A percentile compares a stretch with the other conserved stretches of the same genome.
These are phyloP conservation scores for Neogobius melanostomus DNA, from an alignment of 2,113 vertebrate genomes.

Conservation along the genomic window DNA sequence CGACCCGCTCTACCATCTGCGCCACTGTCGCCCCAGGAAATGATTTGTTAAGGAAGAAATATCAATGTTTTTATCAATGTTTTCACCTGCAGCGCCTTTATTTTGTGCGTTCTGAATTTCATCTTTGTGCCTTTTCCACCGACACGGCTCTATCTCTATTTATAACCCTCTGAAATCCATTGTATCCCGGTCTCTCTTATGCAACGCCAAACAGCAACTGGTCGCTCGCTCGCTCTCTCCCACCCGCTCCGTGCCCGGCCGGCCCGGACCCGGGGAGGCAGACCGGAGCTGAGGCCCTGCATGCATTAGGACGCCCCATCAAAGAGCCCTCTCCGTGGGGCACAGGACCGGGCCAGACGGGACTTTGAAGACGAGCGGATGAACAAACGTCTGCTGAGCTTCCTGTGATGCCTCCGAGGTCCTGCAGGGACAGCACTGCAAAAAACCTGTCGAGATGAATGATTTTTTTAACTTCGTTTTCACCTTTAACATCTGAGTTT, in stretches of 20 bases:
- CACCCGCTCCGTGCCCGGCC: constrained; percentile 28
- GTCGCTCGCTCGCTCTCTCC: constrained; percentile 38
- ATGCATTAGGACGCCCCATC: constrained; percentile 49
- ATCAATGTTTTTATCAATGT: too few species aligned
- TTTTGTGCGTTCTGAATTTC: not conserved
- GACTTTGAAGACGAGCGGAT: constrained; percentile 50
- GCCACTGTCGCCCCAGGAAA: too few species aligned
- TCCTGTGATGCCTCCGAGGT: not conserved
- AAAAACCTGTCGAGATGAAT: too few species aligned
- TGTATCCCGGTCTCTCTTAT: constrained; percentile 48
- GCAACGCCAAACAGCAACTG: constrained; percentile 55
- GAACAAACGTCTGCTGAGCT: constrained; percentile 40
- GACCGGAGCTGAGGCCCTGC: constrained; percentile 48
- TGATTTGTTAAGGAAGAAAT: too few species aligned
- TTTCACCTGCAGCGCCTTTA: too few species aligned
- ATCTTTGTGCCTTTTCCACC: not conserved
- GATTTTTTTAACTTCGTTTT: too few species aligned
- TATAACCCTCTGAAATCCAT: constrained; percentile 57
- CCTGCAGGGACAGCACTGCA: too few species aligned
- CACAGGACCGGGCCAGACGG: constrained; percentile 19
- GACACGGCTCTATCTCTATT: constrained; percentile 53
- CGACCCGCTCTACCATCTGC: too few species aligned
- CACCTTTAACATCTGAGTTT: too few species aligned
- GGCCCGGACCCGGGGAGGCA: constrained; percentile 44
- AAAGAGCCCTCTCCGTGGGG: constrained; percentile 42